Base-by-base conservation (phyloP, 2,113 vertebrate genomes). In the Dasypus novemcinctus region DNA sequence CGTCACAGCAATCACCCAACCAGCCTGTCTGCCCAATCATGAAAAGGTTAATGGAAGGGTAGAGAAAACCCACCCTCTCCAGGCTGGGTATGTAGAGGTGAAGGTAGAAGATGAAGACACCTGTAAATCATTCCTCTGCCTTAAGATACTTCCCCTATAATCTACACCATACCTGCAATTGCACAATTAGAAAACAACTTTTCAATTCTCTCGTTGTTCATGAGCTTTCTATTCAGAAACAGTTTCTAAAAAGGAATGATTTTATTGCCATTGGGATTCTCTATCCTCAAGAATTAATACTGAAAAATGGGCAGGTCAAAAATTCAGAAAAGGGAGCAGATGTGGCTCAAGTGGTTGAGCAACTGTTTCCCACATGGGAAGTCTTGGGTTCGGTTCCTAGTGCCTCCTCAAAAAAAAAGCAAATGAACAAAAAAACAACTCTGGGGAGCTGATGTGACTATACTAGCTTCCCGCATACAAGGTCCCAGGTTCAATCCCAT, bases 221-320 rank as follows among this genome's bases (percentile, higher is more conserved):
- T 79, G 75, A 83, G 69, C 36, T 71, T 95, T 87, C 78, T 76
- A 63, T 78, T 86, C 27, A 91, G 54, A 94, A 83, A 83, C n/a
- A 54, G 61, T 49, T 95, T 89, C 61, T 68, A 25, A 92, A 97
- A 88, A 57, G 43, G 5, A 90, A 29, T n/a, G 46, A 17, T 72
- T 75, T 29, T 76, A 29, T 95, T 88, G 29, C 69, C 79, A 91
- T 10, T 43, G 25, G 23, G 43, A 71, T 64, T 49, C 68, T 91
- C 74, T 14, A 33, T 33, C 7, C 29, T 38, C 18, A n/a, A 80
- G 91, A 91, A 84, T 78, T 74, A 92, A 85, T 91, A 92, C 49
- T 82, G 57, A 68, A 94, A 94, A 95, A 82, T 25, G 41, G 54
- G 29, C 63, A 91, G 27, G 80, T 90, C 43, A 63, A 31, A 72